These are phyloP conservation scores for Peromyscus melanophrys DNA, from an alignment of 2,797 vertebrate genomes.

Conservation along the genomic window DNA sequence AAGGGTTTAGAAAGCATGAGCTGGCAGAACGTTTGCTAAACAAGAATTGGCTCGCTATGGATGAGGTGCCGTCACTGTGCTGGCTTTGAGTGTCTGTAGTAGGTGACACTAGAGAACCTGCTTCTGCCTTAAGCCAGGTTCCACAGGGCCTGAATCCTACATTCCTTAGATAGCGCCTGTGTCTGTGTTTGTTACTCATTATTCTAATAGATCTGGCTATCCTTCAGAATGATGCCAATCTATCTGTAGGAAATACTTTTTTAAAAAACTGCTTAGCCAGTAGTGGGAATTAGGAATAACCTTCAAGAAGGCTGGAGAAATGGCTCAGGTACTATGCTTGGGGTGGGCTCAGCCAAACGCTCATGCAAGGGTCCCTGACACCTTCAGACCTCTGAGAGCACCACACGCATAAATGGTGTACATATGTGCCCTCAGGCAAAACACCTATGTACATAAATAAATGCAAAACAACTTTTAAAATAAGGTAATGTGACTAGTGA, in stretches of 20 bases:
- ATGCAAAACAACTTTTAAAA: neutral
- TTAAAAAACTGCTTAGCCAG: slow-evolving; percentile 6
- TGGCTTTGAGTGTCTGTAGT: slow-evolving; percentile 35
- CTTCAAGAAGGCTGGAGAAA: neutral
- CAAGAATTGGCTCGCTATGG: slow-evolving; percentile 10
- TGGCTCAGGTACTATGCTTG: neutral
- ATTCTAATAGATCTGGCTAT: neutral
- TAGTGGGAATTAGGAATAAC: neutral
- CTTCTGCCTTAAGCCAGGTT: neutral
- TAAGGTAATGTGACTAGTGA: neutral
- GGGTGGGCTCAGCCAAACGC: too few species aligned
- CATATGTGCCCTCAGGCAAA: neutral
- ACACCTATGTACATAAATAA: too few species aligned
- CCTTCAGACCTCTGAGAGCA: too few species aligned
- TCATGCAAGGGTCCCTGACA: neutral
- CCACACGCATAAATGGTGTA: neutral
- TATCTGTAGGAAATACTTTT: neutral
- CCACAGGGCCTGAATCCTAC: neutral
- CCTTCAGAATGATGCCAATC: slow-evolving; percentile 22
- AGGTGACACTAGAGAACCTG: neutral
- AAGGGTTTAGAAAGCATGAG: slow-evolving; percentile 25
- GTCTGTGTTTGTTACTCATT: neutral
- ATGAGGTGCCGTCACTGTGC: neutral
- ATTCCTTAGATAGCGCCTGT: neutral
- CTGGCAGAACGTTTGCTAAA: slow-evolving; percentile 33